A percentile compares a stretch with the other conserved stretches of the same genome.
These are phyloP conservation scores for Adrianichthys oophorus DNA, from an alignment of 2,797 vertebrate species.

Conservation along the genomic window DNA sequence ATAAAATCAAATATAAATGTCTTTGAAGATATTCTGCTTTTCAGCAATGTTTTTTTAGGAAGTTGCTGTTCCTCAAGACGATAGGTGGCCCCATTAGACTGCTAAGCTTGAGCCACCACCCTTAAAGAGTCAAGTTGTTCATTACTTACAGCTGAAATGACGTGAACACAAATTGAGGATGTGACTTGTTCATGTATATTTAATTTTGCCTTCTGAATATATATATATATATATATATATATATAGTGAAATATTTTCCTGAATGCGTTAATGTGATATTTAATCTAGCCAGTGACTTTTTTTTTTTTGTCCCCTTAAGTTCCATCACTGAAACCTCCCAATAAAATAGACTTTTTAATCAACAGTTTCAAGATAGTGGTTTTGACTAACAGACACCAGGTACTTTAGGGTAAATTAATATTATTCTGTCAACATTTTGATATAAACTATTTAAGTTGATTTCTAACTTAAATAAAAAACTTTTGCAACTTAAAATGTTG, in stretches of 20 bases:
- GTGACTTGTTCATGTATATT: neutral
- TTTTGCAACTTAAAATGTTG: neutral
- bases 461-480: neutral
- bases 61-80: neutral
- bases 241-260: neutral
- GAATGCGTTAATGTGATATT: neutral
- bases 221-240: no score
- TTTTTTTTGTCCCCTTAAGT: neutral
- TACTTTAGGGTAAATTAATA: constrained; percentile 63
- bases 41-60: neutral
- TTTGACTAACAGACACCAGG: neutral
- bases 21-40: neutral
- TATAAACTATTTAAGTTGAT: constrained; percentile 5
- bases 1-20: no score
- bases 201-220: no score
- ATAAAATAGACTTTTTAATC: neutral
- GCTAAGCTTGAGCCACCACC: neutral
- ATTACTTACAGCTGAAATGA: neutral
- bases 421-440: constrained; percentile 21
- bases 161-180: neutral
- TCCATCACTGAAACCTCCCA: no score
- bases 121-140: neutral
- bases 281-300: neutral
- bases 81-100: neutral
- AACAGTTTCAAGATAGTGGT: neutral